These are phyloP conservation scores for Oxyteleia sp. DNA, from an alignment of 2,888 invertebrate species.

Conservation along the genomic window DNA sequence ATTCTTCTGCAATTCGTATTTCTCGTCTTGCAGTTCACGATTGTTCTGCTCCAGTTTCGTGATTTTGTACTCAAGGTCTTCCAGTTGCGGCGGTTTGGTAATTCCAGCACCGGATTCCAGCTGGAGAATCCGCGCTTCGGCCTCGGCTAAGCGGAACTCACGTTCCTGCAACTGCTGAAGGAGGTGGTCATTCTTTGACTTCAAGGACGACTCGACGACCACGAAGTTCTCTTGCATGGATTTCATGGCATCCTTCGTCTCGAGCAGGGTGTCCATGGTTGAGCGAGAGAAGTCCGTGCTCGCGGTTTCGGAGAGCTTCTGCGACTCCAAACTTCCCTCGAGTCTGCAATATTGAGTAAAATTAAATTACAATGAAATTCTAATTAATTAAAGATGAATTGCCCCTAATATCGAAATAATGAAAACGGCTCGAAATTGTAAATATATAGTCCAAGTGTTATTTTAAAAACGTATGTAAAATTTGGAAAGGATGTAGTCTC, in stretches of 20 bases:
- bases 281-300: conserved; percentile 83
- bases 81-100: conserved; percentile 74
- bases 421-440: too few species aligned
- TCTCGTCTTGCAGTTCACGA: conserved; percentile 82
- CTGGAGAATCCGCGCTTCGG: conserved; percentile 81
- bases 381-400: too few species aligned
- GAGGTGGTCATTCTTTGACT: conserved; percentile 90
- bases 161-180: conserved; percentile 89
- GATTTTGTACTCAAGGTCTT: conserved; percentile 80
- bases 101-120: conserved; percentile 82
- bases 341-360: conserved; percentile 74
- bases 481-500: too few species aligned
- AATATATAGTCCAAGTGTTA: too few species aligned
- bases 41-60: conserved; percentile 81
- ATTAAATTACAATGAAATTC: too few species aligned
- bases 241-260: conserved; percentile 93
- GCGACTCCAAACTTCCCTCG: conserved; percentile 79
- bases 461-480: too few species aligned
- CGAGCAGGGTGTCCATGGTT: conserved; percentile 91
- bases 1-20: conserved; percentile 83
- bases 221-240: conserved; percentile 94
- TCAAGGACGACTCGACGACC: conserved; percentile 91
- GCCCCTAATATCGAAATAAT: too few species aligned
- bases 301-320: conserved; percentile 79
- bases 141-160: conserved; percentile 88